Percentiles rank a stretch among this genome's conserved stretches.
These are phyloP conservation scores for Falco concolor DNA, from an alignment of 2,797 vertebrate genomes.

Conservation along the genomic window DNA sequence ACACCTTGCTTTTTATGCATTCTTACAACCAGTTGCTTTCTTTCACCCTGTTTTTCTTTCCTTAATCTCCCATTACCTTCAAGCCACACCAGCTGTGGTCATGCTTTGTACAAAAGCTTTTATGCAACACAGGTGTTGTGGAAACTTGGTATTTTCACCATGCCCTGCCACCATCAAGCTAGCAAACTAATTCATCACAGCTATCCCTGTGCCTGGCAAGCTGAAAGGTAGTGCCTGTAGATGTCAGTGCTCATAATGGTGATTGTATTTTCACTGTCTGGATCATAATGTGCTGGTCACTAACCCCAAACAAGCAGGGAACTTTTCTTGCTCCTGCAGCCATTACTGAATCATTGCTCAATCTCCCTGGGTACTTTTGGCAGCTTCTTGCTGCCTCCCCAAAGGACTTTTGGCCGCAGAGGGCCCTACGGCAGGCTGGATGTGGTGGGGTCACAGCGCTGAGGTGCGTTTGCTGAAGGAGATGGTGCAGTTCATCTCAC, in stretches of 20 bases:
- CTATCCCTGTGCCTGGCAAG: neutral
- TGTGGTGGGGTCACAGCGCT: neutral
- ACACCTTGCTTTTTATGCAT: neutral
- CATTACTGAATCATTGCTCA: neutral
- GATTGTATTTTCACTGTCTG: neutral
- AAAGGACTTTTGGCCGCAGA: neutral
- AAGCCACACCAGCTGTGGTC: neutral
- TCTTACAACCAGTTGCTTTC: neutral
- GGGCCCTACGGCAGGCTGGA: neutral
- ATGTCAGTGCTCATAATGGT: neutral
- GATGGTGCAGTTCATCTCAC: neutral
- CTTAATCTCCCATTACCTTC: neutral
- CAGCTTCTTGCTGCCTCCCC: neutral
- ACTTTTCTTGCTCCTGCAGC: neutral
- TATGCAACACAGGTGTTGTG: neutral
- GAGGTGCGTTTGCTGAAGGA: neutral
- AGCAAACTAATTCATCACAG: slow-evolving; percentile 4
- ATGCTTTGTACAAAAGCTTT: slow-evolving; percentile 4
- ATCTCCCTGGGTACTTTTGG: neutral
- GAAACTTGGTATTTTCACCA: neutral
- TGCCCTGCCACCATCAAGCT: neutral
- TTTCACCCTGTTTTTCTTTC: neutral
- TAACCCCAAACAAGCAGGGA: neutral
- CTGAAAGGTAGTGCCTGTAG: neutral
- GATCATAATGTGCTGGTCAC: neutral